These are phyloP conservation scores for Montipora capricornis DNA, from an alignment of 64 coral and sea anemone genomes.

Conservation along the genomic window DNA sequence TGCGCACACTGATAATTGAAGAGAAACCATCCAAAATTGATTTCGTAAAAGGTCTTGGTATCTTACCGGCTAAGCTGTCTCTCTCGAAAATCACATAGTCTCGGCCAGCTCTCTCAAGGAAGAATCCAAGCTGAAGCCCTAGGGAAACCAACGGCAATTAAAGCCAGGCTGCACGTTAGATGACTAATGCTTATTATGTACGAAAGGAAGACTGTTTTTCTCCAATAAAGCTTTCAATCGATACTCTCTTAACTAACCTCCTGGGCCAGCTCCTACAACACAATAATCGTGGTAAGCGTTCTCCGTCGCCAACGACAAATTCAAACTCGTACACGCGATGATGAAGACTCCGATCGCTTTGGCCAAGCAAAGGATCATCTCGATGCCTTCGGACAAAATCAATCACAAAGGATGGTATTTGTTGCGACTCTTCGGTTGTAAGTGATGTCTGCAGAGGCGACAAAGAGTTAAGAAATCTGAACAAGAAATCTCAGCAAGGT, in stretches of 20 bases:
- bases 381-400: neutral
- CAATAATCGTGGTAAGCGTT: slow-evolving; percentile 82
- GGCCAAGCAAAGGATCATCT: neutral
- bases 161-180: neutral
- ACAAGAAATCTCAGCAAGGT: no score
- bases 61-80: slow-evolving; percentile 75
- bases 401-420: neutral
- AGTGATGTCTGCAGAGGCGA: neutral
- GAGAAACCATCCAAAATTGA: neutral
- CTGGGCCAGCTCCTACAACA: slow-evolving; percentile 88
- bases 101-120: slow-evolving; percentile 77
- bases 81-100: slow-evolving; percentile 92
- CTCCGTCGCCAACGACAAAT: neutral
- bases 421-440: neutral
- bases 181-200: neutral
- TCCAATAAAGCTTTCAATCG: neutral
- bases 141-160: neutral
- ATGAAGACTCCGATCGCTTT: neutral
- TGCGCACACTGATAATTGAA: neutral
- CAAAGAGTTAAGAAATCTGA: no score
- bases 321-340: neutral
- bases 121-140: slow-evolving; percentile 94
- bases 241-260: slow-evolving; percentile 51
- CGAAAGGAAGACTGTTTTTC: neutral
- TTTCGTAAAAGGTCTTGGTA: neutral